phyloP scores from a whole-genome alignment of 2,113 vertebrate genomes.

The Amblyornis subalaris region DNA sequence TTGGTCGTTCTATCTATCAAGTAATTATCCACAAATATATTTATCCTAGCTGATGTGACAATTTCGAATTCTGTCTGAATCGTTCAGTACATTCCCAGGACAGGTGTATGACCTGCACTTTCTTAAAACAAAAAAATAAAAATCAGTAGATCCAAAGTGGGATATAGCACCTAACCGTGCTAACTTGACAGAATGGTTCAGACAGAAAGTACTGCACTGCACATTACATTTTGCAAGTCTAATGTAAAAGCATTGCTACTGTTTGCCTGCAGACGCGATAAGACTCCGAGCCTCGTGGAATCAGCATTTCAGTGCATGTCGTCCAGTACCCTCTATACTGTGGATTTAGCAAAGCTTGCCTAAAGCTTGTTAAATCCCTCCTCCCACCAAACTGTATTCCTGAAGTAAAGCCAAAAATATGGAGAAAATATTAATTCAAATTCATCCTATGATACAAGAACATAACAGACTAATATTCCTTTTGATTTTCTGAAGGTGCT shows the following conservation, averaged over 20 bases:
- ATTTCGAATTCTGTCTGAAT: neutral
- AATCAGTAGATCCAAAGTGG: neutral
- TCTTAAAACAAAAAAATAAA: neutral
- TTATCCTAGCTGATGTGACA: neutral
- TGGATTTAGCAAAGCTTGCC: conserved; percentile 51
- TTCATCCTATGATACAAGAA: neutral
- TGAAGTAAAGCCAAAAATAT: conserved; percentile 31
- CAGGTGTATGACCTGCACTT: neutral
- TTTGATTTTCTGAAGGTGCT: neutral
- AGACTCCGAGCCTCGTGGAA: neutral
- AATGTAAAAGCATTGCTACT: conserved; percentile 29
- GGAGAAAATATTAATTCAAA: conserved; percentile 15
- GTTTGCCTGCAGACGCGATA: conserved; percentile 29
- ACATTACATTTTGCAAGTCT: conserved; percentile 45
- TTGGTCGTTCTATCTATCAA: neutral
- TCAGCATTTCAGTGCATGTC: conserved; percentile 30
- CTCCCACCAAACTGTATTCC: conserved; percentile 23
- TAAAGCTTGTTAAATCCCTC: conserved; percentile 31
- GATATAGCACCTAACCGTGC: neutral
- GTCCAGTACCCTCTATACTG: neutral
- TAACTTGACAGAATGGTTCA: neutral
- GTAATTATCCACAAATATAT: neutral
- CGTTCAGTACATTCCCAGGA: neutral
- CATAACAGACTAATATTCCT: neutral
- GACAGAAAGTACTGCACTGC: neutral